Conservation (phyloP, 2,888 invertebrate genomes). For the Dryobotodes eremita region DNA sequence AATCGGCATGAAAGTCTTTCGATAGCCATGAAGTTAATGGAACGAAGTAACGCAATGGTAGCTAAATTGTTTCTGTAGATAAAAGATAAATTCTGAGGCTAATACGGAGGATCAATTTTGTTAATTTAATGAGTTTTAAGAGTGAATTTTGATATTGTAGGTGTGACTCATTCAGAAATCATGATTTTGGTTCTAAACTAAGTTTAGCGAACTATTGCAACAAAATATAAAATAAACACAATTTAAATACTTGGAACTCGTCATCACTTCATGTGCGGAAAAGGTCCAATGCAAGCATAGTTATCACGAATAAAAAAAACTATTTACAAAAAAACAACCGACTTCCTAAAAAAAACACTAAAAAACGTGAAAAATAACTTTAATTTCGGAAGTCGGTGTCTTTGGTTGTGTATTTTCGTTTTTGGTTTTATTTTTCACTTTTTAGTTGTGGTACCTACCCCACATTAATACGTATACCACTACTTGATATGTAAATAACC, state of each 20-base stretch:
- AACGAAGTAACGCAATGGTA: conserved; percentile 21
- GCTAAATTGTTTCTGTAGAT: conserved; percentile 1
- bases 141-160: neutral
- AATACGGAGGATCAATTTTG: neutral
- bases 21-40: conserved; percentile 36
- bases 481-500: no score
- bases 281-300: neutral
- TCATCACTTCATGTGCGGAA: neutral
- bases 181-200: neutral
- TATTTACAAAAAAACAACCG: no score
- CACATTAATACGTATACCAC: no score
- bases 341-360: no score
- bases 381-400: no score
- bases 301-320: conserved; percentile 10
- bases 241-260: no score
- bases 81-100: neutral
- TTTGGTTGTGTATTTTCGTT: no score
- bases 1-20: conserved; percentile 34
- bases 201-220: neutral
- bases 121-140: neutral
- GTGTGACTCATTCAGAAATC: neutral
- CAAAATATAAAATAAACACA: no score
- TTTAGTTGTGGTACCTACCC: no score
- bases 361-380: no score
- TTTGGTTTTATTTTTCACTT: no score